Evolutionary conservation across 2,888 invertebrate genomes (phyloP), one percentile per base, ranked within the genome.

Genomic region (Hydroisotoma schaefferi): DNA sequence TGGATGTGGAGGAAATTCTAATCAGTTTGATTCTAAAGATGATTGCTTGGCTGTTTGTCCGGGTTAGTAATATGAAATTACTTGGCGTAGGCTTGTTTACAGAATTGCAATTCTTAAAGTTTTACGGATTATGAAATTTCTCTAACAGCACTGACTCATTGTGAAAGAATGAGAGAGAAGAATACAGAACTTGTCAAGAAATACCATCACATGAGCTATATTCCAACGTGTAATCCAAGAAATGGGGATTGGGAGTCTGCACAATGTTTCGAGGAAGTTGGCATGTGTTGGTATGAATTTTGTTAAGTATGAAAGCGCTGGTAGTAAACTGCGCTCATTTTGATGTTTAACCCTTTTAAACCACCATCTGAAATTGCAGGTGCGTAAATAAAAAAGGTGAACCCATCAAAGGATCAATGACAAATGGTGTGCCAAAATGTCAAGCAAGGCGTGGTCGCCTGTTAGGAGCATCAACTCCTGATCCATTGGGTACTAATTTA

Each of bases 321-420:
- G 8, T 20, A 28, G 27, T 20, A 29, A 28, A 15, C 15, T 28
- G 20, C 4, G 8, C 10, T 28, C 22, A 4, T n/a, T 20, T 33
- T 28, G 22, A 26, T n/a, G 40, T 3, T 8, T 23, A 2, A 23
- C 15, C 22, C 18, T 10, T 12, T 33, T 1, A 22, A 2, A 5
- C 1, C 12, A 23, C 23, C 38, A 2, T 28, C n/a, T 55, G 3
- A 28, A 1, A 15, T 22, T 56, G 8, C 20, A 56, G 88, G 88
- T 2, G 87, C 91, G 0, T 91, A 90, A 73, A 91, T 90, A 90
- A 85, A 33, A 85, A 86, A 69, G 90, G 90, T 0, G 88, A 88
- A 68, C 88, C 89, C 0, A 77, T 89, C 1, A 89, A 89, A 75
- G 90, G 90, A 1, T 87, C 89, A 0, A 76, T 90, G 49, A 86